Conservation (phyloP, 2,797 vertebrate genomes). For the Clarias platycephalus region DNA sequence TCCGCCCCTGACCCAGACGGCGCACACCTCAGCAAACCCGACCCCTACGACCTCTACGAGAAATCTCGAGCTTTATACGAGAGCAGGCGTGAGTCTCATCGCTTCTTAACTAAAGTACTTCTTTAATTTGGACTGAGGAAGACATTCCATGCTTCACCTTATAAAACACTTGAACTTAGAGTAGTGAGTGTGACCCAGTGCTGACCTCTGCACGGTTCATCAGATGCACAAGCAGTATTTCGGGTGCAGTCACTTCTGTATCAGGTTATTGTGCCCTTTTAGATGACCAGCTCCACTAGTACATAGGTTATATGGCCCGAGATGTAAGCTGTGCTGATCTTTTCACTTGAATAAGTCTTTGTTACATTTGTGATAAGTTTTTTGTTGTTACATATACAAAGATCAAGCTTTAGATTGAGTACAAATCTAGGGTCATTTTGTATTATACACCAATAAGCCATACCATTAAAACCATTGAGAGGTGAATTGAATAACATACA, state of each 20-base stretch:
- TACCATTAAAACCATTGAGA: no score
- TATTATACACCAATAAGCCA: not conserved
- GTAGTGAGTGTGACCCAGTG: not conserved
- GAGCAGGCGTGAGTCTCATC: slow-evolving; percentile 92
- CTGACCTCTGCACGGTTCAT: not conserved
- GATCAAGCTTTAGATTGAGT: not conserved
- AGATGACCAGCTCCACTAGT: not conserved
- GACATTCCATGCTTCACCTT: not conserved
- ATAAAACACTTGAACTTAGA: not conserved
- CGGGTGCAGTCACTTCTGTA: not conserved
- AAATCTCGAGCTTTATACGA: slow-evolving; percentile 99
- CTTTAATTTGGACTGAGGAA: not conserved
- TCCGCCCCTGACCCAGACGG: slow-evolving; percentile 93
- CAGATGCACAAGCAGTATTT: not conserved
- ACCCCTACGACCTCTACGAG: slow-evolving; percentile 98
- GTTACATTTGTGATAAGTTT: not conserved
- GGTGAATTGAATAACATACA: no score
- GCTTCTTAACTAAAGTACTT: not conserved
- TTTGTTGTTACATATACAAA: not conserved
- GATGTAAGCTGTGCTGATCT: not conserved
- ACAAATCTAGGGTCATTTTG: not conserved
- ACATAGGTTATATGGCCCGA: not conserved
- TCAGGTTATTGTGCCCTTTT: not conserved
- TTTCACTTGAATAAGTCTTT: not conserved
- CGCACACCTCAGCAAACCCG: slow-evolving; percentile 94